Evolutionary conservation across 2,888 invertebrate genomes (phyloP).

Genomic region (Ctena decussata): DNA sequence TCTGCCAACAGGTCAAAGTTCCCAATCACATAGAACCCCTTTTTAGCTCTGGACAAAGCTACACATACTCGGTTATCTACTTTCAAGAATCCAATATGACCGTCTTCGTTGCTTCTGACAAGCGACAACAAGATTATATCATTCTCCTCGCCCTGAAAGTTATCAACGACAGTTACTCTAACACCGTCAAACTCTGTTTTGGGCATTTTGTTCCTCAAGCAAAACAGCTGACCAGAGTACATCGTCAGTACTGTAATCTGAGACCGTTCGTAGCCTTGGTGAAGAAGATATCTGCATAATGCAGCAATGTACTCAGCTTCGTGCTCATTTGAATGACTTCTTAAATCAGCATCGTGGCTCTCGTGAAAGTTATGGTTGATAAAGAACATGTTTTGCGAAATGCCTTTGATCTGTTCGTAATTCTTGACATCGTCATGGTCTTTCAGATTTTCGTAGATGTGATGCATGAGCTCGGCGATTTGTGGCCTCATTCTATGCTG

Average conservation of each 20-base stretch:
- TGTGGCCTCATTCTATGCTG: conserved; percentile 88
- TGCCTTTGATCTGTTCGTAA: conserved; percentile 74
- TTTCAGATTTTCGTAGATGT: conserved; percentile 68
- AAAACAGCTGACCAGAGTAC: conserved; percentile 82
- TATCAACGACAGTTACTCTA: conserved; percentile 82
- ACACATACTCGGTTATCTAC: conserved; percentile 84
- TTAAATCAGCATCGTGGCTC: conserved; percentile 74
- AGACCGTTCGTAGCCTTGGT: conserved; percentile 79
- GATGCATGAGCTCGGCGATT: conserved; percentile 80
- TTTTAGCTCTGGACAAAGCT: conserved; percentile 84
- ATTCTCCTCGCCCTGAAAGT: conserved; percentile 86
- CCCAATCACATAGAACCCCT: conserved; percentile 83
- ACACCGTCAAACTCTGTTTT: conserved; percentile 76
- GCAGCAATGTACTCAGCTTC: conserved; percentile 79
- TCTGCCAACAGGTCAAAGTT: conserved; percentile 71
- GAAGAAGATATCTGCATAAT: conserved; percentile 78
- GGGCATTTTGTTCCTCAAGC: conserved; percentile 73
- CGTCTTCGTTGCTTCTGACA: conserved; percentile 84
- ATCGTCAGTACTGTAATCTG: conserved; percentile 83
- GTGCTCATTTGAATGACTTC: conserved; percentile 77
- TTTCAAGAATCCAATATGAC: conserved; percentile 81
- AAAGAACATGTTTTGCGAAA: conserved; percentile 78
- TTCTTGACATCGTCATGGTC: conserved; percentile 75
- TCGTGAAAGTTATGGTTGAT: conserved; percentile 78
- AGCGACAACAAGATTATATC: conserved; percentile 86